These are phyloP conservation scores for Erebia epiphron DNA, from an alignment of 2,888 invertebrate species.

Conservation along the genomic window DNA sequence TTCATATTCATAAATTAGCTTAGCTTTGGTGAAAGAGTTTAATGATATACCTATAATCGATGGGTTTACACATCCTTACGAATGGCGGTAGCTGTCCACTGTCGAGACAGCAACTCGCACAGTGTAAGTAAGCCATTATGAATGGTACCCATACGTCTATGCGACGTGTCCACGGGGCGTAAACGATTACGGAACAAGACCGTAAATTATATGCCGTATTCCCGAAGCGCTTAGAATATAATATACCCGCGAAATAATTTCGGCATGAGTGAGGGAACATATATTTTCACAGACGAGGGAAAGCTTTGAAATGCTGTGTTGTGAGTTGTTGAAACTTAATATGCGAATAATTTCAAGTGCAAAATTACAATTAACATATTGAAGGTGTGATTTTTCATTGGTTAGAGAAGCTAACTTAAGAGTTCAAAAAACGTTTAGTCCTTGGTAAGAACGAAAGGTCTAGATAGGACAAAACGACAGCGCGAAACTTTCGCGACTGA, in stretches of 20 bases:
- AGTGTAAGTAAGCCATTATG: slow-evolving; percentile 9
- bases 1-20: too few relatives aligned
- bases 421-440: too few relatives aligned
- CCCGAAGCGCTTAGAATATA: slow-evolving; percentile 8
- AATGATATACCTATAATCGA: too few relatives aligned
- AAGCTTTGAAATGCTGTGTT: not conserved
- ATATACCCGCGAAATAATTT: slow-evolving; percentile 10
- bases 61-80: not conserved
- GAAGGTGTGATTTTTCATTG: too few relatives aligned
- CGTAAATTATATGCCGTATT: slow-evolving; percentile 26
- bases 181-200: slow-evolving; percentile 26
- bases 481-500: too few relatives aligned
- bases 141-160: slow-evolving; percentile 23
- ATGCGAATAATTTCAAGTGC: not conserved
- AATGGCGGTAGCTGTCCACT: not conserved
- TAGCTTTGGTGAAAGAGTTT: not conserved
- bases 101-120: not conserved
- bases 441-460: too few relatives aligned
- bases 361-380: too few relatives aligned
- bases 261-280: slow-evolving; percentile 1
- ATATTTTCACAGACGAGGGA: not conserved
- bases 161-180: slow-evolving; percentile 32
- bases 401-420: too few relatives aligned
- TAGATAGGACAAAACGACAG: too few relatives aligned
- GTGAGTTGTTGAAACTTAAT: not conserved